Base-by-base conservation (phyloP, 2,888 invertebrate genomes). In the Caenorhabditis wallacei region DNA sequence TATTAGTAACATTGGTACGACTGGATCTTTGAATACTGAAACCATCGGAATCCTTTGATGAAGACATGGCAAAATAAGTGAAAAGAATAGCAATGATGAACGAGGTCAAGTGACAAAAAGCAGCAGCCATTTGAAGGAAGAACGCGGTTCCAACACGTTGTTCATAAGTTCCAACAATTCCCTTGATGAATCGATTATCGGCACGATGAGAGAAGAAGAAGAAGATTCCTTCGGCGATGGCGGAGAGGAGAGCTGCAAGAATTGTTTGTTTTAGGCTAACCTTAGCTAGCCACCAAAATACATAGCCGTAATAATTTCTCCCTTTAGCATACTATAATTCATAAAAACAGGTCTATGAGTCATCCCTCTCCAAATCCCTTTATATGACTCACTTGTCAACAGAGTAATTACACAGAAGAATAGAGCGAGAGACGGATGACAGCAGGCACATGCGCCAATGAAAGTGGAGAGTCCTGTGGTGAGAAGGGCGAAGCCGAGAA, bases 131-230 rank as follows among this genome's bases (percentile, higher is more conserved):
- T 83, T 91, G 86, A 10, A 91, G 85, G 85, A 91, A 91, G 86
- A 91, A 91, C 4, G 91, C 91, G 18, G 90, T 66, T 10, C 91
- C 91, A 30, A 91, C 91, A 16, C 90, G 83, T 88, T 91, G 91
- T 88, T 91, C 91, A 84, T 91, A 91, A 1, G 91, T 91, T 71
- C 90, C 91, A 11, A 91, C 91, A 74, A 91, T 91, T 82, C 91
- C 91, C 75, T 91, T 91, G 87, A 91, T 91, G 84, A 91, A 91
- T 48, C 91, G 84, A 64, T 91, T 91, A 70, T 91, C 91, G 8
- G 91, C 91, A 18, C 91, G 80, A 70, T 91, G 91, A 8, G 90
- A 90, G 72, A 88, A 91, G 84, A 91, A 91, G 88, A 91, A 91
- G 88, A 91, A 91, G 35, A 91, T 76, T 0, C 90, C 91, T 57